A percentile compares a stretch with the other conserved stretches of the same genome.
Evolutionary conservation across 2,113 vertebrate species (phyloP).

Genomic region (Ursus arctos): DNA sequence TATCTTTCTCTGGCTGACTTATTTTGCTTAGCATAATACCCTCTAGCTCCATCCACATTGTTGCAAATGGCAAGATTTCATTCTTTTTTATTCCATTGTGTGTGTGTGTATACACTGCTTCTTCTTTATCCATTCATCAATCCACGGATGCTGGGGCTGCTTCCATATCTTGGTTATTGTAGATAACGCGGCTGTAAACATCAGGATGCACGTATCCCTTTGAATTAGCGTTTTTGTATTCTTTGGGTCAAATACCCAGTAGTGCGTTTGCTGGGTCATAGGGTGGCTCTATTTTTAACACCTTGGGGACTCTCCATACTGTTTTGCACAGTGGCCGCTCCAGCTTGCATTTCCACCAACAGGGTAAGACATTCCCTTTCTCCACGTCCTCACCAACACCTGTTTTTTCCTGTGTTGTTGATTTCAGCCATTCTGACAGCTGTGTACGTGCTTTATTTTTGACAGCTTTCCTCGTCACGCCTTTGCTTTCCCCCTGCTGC

Average conservation of each 20-base stretch:
- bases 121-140: neutral
- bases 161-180: neutral
- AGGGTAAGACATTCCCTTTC: neutral
- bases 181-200: neutral
- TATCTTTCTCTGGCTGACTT: neutral
- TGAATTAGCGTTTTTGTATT: neutral
- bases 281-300: neutral
- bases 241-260: neutral
- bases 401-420: neutral
- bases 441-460: neutral
- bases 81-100: neutral
- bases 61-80: neutral
- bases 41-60: neutral
- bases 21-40: neutral
- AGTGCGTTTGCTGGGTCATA: neutral
- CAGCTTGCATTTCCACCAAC: neutral
- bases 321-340: neutral
- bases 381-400: neutral
- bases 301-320: neutral
- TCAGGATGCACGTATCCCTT: neutral
- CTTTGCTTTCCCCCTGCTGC: neutral
- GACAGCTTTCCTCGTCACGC: neutral
- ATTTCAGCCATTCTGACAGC: neutral
- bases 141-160: neutral
- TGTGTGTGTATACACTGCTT: accelerated